Evolutionary conservation across 2,888 invertebrate genomes (phyloP).

Genomic region (Epistrophella euchroma): DNA sequence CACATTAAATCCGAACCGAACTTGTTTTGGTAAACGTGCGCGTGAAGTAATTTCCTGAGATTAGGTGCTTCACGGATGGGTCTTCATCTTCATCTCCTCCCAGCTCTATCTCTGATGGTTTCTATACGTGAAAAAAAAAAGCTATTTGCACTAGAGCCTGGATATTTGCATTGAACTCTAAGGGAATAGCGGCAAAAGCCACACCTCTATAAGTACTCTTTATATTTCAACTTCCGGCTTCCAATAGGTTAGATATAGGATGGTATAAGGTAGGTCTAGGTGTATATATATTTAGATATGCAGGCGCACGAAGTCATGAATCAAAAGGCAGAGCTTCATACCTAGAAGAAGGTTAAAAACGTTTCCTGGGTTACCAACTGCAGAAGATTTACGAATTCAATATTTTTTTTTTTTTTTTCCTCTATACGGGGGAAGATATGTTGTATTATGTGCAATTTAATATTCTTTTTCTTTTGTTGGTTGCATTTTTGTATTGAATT

Average conservation of each 20-base stretch:
- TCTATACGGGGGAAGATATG: background rate
- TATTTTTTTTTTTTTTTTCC: conserved; percentile 16
- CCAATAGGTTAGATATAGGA: conserved; percentile 16
- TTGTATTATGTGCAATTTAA: conserved; percentile 1
- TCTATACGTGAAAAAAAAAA: conserved; percentile 1
- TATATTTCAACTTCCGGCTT: conserved; percentile 66
- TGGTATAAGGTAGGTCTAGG: background rate
- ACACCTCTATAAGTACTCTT: conserved; percentile 51
- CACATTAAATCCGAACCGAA: conserved; percentile 44
- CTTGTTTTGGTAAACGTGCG: conserved; percentile 74
- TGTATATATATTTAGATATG: conserved; percentile 3
- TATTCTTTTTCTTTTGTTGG: conserved; percentile 1
- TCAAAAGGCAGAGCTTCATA: conserved; percentile 31
- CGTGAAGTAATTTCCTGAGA: conserved; percentile 75
- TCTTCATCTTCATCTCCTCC: conserved; percentile 26
- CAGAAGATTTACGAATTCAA: conserved; percentile 50
- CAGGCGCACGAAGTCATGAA: conserved; percentile 55
- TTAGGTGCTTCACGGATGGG: conserved; percentile 71
- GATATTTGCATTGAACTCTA: conserved; percentile 47
- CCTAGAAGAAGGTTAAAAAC: conserved; percentile 16
- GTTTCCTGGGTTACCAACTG: conserved; percentile 53
- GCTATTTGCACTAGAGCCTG: conserved; percentile 53
- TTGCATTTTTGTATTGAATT: conserved; percentile 70
- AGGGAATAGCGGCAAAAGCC: conserved; percentile 51
- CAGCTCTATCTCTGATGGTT: background rate